Percentiles rank a stretch among this genome's conserved stretches.
phyloP scores from a whole-genome alignment of 1,140 invertebrate species.

The Lepidurus arcticus region DNA sequence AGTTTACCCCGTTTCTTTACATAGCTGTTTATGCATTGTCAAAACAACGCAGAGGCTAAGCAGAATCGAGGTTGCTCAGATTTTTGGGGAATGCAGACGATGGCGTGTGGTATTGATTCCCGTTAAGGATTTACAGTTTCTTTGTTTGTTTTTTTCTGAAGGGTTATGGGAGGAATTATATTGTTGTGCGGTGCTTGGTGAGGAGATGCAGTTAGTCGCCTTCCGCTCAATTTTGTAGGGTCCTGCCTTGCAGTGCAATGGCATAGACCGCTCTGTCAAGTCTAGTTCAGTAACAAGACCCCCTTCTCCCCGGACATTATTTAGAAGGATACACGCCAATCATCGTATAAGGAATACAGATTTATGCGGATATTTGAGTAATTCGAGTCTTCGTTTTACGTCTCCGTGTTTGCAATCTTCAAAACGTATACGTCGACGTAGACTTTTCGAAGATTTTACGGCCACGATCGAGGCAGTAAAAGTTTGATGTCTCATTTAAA shows the following conservation, averaged over 20 bases:
- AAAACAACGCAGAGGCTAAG: background rate
- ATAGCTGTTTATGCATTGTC: background rate
- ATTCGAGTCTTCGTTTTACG: too few species aligned
- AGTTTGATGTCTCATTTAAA: too few species aligned
- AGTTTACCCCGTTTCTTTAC: background rate
- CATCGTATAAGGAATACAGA: background rate
- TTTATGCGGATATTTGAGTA: background rate
- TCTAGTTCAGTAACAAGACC: slow-evolving; percentile 3
- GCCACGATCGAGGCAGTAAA: too few species aligned
- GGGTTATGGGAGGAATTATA: background rate
- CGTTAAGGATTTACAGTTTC: background rate
- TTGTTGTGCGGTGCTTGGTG: slow-evolving; percentile 6
- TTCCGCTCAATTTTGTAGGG: slow-evolving; percentile 18
- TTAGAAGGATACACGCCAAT: background rate
- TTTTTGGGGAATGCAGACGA: background rate
- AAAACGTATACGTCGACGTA: too few species aligned
- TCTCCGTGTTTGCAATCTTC: too few species aligned
- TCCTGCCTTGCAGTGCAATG: slow-evolving; percentile 7
- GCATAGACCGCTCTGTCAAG: slow-evolving; percentile 1
- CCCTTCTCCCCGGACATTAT: background rate
- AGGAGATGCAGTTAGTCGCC: background rate
- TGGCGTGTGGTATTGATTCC: too few species aligned
- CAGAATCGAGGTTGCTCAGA: background rate
- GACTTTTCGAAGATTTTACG: too few species aligned
- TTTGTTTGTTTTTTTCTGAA: background rate